Conservation (phyloP, 2,888 invertebrate genomes). For the Drosophila histrio region DNA sequence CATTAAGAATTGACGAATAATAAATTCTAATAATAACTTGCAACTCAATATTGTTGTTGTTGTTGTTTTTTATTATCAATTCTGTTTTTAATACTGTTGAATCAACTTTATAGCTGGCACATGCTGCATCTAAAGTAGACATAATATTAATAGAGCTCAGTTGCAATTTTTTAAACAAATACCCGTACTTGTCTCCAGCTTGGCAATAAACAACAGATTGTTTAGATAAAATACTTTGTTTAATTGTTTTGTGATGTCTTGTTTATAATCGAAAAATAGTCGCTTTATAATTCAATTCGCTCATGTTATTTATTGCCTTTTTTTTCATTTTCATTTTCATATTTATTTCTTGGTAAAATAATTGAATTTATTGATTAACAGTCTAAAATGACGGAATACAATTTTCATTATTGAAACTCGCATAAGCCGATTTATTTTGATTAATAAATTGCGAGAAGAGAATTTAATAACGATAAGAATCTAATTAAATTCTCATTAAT, state of each 20-base stretch:
- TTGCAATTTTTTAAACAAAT: not conserved
- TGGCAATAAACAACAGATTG: not conserved
- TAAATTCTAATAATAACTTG: not conserved
- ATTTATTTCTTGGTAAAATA: not conserved
- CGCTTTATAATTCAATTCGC: not conserved
- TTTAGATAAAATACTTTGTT: not conserved
- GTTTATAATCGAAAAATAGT: constrained; percentile 3
- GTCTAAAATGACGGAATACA: not conserved
- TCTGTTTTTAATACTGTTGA: constrained; percentile 8
- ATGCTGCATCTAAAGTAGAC: constrained; percentile 6
- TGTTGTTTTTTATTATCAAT: no score
- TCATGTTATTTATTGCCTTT: not conserved
- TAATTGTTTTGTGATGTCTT: constrained; percentile 2
- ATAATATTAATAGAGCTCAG: constrained; percentile 4
- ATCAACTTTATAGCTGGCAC: constrained; percentile 13
- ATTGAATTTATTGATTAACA: not conserved
- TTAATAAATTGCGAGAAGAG: not conserved
- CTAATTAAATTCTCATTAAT: constrained; percentile 42
- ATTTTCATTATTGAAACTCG: not conserved
- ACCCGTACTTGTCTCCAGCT: not conserved
- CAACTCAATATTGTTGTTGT: constrained; percentile 12
- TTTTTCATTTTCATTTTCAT: not conserved
- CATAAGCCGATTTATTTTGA: constrained; percentile 15
- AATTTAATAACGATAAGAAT: constrained; percentile 16
- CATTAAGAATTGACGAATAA: not conserved